A percentile compares a stretch with the other conserved stretches of the same genome.
phyloP scores from a whole-genome alignment of 2,888 invertebrate species.

The Himalopsyche anomala region DNA sequence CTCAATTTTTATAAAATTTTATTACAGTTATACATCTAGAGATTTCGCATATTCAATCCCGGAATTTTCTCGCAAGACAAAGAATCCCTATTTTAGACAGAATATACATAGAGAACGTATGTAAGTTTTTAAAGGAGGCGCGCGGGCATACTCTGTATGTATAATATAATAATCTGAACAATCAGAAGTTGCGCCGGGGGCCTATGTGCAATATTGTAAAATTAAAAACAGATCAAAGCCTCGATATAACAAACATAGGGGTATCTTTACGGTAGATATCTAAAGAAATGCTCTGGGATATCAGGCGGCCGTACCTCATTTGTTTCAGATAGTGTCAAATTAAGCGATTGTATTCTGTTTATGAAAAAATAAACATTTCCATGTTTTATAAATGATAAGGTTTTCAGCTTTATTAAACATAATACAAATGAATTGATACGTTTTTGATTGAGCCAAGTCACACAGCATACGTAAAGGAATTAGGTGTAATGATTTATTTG shows the following conservation, averaged over 20 bases:
- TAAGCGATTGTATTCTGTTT: neutral
- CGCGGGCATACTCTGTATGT: conserved; percentile 20
- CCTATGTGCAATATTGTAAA: conserved; percentile 60
- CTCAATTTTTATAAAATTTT: no score
- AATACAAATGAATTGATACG: no score
- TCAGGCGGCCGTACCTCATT: conserved; percentile 49
- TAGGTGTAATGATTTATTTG: no score
- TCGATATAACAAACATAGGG: conserved; percentile 58
- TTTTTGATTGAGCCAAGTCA: no score
- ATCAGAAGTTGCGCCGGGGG: conserved; percentile 58
- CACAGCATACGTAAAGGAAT: no score
- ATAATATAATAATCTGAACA: conserved; percentile 62
- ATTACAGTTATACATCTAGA: no score
- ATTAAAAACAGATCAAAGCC: conserved; percentile 64
- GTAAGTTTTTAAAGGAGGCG: conserved; percentile 1
- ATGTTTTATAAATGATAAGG: neutral
- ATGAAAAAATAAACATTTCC: neutral
- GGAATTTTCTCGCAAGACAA: no score
- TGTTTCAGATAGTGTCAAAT: conserved; percentile 51
- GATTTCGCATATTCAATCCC: no score
- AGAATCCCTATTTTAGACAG: neutral
- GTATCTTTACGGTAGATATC: conserved; percentile 13
- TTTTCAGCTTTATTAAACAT: neutral
- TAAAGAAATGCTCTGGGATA: conserved; percentile 12
- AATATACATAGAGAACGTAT: neutral